A percentile compares a stretch with the other conserved stretches of the same genome.
These are phyloP conservation scores for Hippocampus comes DNA, from an alignment of 2,113 vertebrate genomes.

Conservation along the genomic window DNA sequence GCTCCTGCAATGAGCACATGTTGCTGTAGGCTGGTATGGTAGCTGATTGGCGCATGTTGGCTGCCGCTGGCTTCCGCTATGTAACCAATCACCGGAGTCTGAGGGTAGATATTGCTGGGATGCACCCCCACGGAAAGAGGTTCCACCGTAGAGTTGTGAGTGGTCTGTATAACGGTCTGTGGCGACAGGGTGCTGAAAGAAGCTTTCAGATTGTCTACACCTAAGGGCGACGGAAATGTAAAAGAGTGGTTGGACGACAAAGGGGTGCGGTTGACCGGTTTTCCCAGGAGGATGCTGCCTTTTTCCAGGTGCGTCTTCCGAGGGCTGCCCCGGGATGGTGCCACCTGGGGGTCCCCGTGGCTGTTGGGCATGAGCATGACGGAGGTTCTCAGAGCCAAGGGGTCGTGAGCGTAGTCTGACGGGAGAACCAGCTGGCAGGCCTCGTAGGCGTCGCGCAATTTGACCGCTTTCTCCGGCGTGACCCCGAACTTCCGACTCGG, in stretches of 20 bases:
- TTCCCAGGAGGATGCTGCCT: slow-evolving; percentile 82
- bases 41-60: slow-evolving; percentile 75
- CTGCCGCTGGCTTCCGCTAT: slow-evolving; percentile 74
- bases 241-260: slow-evolving; percentile 77
- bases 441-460: slow-evolving; percentile 74
- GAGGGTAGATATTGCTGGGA: slow-evolving; percentile 82
- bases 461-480: slow-evolving; percentile 58
- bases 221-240: slow-evolving; percentile 74
- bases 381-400: slow-evolving; percentile 80
- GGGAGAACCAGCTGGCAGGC: slow-evolving; percentile 83
- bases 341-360: slow-evolving; percentile 71
- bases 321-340: slow-evolving; percentile 69
- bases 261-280: slow-evolving; percentile 75
- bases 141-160: slow-evolving; percentile 81
- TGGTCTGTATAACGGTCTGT: slow-evolving; percentile 93
- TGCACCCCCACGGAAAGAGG: slow-evolving; percentile 84
- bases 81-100: slow-evolving; percentile 88
- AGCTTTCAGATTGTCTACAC: slow-evolving; percentile 80
- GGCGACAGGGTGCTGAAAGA: slow-evolving; percentile 77
- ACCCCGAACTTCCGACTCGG: slow-evolving; percentile 75
- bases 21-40: slow-evolving; percentile 84
- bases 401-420: slow-evolving; percentile 82
- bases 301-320: slow-evolving; percentile 76
- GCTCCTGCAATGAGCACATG: slow-evolving; percentile 91
- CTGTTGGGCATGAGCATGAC: slow-evolving; percentile 92